Evolutionary conservation across 2,888 invertebrate species (phyloP).

Genomic region (Hyles lineata): DNA sequence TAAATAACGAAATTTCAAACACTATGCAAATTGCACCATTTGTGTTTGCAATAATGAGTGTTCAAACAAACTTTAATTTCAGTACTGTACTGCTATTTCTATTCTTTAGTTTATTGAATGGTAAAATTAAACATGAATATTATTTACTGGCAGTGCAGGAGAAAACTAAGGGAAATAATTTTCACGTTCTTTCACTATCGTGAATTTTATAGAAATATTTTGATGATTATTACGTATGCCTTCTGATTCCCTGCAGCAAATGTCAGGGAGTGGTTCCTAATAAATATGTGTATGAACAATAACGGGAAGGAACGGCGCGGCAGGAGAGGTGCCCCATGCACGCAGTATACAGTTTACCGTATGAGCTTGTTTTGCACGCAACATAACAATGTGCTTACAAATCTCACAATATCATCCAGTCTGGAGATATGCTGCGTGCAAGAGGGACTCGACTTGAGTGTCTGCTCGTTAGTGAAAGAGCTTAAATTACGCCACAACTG

Average conservation of each 20-base stretch:
- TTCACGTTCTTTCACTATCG: too few relatives aligned
- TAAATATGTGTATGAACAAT: conserved; percentile 15
- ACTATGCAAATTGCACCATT: too few relatives aligned
- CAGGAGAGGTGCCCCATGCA: conserved; percentile 8
- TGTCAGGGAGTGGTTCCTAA: not conserved
- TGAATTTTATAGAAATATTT: too few relatives aligned
- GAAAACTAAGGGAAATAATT: too few relatives aligned
- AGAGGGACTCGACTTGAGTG: conserved; percentile 67
- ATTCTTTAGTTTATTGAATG: too few relatives aligned
- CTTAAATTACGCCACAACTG: conserved; percentile 71
- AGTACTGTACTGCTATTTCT: too few relatives aligned
- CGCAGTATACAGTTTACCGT: conserved; percentile 16
- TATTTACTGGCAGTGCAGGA: too few relatives aligned
- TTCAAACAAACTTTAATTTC: too few relatives aligned
- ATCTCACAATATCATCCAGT: conserved; percentile 73
- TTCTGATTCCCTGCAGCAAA: not conserved
- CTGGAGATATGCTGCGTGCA: conserved; percentile 61
- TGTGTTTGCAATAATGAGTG: too few relatives aligned
- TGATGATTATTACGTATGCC: too few relatives aligned
- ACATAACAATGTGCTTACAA: conserved; percentile 69
- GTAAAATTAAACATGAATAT: too few relatives aligned
- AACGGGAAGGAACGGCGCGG: conserved; percentile 6
- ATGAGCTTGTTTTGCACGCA: conserved; percentile 49
- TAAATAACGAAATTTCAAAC: too few relatives aligned
- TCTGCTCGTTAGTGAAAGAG: conserved; percentile 78